Evolutionary conservation across 1,140 invertebrate species (phyloP).

Genomic region (Bombyx mandarina): DNA sequence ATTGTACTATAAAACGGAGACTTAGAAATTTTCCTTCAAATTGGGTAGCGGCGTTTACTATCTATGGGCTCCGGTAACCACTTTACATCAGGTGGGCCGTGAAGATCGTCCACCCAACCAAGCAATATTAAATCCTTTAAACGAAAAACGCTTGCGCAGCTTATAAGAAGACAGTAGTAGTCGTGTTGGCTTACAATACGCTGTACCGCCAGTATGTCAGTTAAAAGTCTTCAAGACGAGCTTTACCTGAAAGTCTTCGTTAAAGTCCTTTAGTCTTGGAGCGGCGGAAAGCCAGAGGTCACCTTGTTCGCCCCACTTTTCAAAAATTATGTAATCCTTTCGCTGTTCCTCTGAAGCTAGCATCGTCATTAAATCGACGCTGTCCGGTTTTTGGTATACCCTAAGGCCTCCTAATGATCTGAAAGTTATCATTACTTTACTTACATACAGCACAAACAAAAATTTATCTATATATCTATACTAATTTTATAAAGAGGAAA

Average conservation of each 20-base stretch:
- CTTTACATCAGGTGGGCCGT: too few relatives aligned
- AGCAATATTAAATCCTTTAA: too few relatives aligned
- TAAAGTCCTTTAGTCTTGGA: slow-evolving; percentile 64
- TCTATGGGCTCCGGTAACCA: too few relatives aligned
- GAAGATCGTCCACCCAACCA: too few relatives aligned
- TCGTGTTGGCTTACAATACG: neutral
- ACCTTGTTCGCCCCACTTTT: slow-evolving; percentile 77
- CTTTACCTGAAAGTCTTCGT: slow-evolving; percentile 76
- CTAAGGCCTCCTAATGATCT: slow-evolving; percentile 73
- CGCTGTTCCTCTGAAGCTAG: slow-evolving; percentile 18
- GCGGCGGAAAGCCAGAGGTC: slow-evolving; percentile 77
- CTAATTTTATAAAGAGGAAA: too few relatives aligned
- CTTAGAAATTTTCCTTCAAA: too few relatives aligned
- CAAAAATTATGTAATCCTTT: slow-evolving; percentile 70
- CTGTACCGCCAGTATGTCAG: neutral
- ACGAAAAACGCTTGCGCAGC: too few relatives aligned
- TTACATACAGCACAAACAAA: neutral
- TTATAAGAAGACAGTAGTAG: too few relatives aligned
- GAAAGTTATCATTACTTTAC: slow-evolving; percentile 9
- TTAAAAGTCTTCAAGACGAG: neutral
- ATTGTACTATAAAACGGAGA: too few relatives aligned
- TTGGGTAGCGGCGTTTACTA: too few relatives aligned
- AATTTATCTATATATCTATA: too few relatives aligned
- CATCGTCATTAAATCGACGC: slow-evolving; percentile 25
- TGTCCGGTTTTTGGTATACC: slow-evolving; percentile 75